Evolutionary conservation across 37 sponge, comb jelly and placozoan species (phyloP), one percentile per base, ranked within the genome.

Genomic region (Agelas oroides): DNA sequence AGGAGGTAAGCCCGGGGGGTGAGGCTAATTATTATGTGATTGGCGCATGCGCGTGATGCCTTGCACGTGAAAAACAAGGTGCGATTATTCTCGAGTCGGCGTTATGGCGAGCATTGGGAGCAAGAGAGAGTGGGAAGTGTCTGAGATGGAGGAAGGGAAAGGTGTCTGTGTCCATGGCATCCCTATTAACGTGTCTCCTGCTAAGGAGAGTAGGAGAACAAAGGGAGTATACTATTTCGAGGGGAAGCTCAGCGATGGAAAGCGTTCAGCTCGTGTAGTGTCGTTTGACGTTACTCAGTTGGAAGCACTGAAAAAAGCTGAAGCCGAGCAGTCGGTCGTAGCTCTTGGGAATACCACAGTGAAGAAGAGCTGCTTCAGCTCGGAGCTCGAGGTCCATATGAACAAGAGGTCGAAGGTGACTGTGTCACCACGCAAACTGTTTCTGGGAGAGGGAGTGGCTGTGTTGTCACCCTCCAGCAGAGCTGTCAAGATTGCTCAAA

Each of bases 131-230:
- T 69, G 2, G 3, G 70, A 69, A 6, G 70, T 69, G 2, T 69
- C 70, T 8, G 70, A 69, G 70, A 35, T 69, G 20, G 70, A 69
- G 27, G 70, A 69, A 30, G 37, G 70, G 34, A 35, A 31, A 36
- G 37, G 13, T 13, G 34, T 35, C 2, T 30, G 37, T 34, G 37
- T 69, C 5, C 70, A 69, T 69, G 70, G 70, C 34, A 31, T 69
- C 5, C 37, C 37, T 31, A 69, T 35, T 14, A 25, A 18, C 13
- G 17, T 65, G 24, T n/a, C 34, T 31, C 34, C 70, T 31, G 34
- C 3, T 2, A 69, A 69, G 13, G 34, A 36, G 5, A 31, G 34
- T 16, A 31, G 70, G 34, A 69, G 16, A 3, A 35, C 23, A 30
- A 20, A n/a, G 34, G 27, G 70, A 6, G 2, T 69, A 34, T 35